Evolutionary conservation across 1,140 invertebrate species (phyloP).

Genomic region (Drosophila ohnishii): DNA sequence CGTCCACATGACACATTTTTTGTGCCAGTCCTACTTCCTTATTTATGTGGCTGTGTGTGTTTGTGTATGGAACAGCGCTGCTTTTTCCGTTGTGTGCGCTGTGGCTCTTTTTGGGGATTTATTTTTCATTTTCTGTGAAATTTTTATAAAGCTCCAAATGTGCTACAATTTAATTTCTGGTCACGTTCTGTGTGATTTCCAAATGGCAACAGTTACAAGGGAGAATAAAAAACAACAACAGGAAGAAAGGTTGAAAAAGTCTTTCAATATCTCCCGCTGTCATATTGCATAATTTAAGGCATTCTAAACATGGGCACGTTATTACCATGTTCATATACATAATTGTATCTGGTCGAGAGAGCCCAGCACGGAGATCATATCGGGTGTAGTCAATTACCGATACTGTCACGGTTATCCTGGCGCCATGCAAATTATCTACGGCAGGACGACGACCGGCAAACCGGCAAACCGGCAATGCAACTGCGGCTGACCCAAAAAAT

Average conservation of each 20-base stretch:
- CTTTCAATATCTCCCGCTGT: constrained; percentile 47
- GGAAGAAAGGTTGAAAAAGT: constrained; percentile 27
- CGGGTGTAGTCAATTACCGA: constrained; percentile 43
- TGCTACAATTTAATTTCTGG: constrained; percentile 73
- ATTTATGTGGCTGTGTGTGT: constrained; percentile 19
- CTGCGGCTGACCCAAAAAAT: constrained; percentile 31
- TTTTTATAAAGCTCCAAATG: constrained; percentile 69
- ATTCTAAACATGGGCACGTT: constrained; percentile 26
- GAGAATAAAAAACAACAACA: constrained; percentile 11
- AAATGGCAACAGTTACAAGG: constrained; percentile 62
- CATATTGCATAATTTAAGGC: constrained; percentile 47
- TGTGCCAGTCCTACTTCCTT: constrained; percentile 25
- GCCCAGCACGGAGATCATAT: constrained; percentile 28
- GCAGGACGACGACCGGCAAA: not conserved
- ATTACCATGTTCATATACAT: constrained; percentile 28
- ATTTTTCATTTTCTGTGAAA: constrained; percentile 74
- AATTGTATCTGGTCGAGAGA: constrained; percentile 7
- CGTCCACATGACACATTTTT: constrained; percentile 38
- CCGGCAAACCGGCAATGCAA: constrained; percentile 16
- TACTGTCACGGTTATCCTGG: constrained; percentile 42
- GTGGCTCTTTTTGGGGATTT: constrained; percentile 62
- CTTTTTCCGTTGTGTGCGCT: constrained; percentile 35
- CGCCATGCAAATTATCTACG: constrained; percentile 30
- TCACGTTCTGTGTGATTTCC: constrained; percentile 75
- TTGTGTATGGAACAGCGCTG: constrained; percentile 4